A percentile compares a stretch with the other conserved stretches of the same genome.
These are phyloP conservation scores for Paramormyrops hopkinsi DNA, from an alignment of 2,797 vertebrate genomes.

Conservation along the genomic window DNA sequence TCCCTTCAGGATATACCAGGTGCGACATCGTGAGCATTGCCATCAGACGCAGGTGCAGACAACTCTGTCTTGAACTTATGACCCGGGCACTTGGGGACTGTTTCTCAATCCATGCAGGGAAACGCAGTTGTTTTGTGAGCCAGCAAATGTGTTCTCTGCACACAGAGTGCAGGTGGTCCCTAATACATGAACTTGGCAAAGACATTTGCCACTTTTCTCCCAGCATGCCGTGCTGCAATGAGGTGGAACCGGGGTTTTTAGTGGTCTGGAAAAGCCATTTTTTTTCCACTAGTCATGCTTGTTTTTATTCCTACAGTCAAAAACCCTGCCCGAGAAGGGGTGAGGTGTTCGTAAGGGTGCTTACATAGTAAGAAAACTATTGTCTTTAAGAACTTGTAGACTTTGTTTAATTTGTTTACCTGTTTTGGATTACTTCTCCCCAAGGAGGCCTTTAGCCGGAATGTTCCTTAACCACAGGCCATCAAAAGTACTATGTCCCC, in stretches of 20 bases:
- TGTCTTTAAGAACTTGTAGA: background rate
- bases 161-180: background rate
- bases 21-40: conserved; percentile 40
- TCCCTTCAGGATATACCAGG: conserved; percentile 98
- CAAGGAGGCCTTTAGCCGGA: background rate
- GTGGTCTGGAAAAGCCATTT: background rate
- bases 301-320: background rate
- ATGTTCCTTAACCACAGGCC: background rate
- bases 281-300: background rate
- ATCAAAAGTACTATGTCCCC: background rate
- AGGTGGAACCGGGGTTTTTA: background rate
- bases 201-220: background rate
- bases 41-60: background rate
- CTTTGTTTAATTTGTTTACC: background rate
- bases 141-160: background rate
- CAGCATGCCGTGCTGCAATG: background rate
- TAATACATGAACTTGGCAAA: background rate
- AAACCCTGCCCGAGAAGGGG: background rate
- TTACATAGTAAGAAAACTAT: background rate
- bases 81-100: background rate
- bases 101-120: background rate
- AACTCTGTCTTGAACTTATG: background rate
- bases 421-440: background rate
- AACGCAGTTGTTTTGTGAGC: background rate
- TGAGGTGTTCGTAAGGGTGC: background rate